These are phyloP conservation scores for Scolopax rusticola DNA, from an alignment of 2,797 vertebrate genomes.

Conservation along the genomic window DNA sequence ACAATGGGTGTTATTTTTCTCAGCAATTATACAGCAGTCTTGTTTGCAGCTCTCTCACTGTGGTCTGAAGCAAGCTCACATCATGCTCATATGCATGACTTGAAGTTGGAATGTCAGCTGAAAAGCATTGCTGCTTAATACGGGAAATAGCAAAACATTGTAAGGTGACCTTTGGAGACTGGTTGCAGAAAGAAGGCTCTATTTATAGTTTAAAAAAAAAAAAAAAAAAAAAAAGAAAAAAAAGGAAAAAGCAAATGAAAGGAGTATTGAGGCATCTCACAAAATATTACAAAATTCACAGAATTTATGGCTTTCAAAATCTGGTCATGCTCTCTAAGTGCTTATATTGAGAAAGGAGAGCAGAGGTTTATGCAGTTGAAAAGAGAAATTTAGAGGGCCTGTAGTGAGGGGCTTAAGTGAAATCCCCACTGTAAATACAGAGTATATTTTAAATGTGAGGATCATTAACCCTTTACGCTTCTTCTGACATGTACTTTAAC, in stretches of 20 bases:
- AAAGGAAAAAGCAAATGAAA: not conserved
- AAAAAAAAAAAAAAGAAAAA: not conserved
- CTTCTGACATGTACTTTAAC: conserved; percentile 41
- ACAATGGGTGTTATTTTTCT: conserved; percentile 36
- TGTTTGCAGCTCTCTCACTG: conserved; percentile 52
- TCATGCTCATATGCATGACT: conserved; percentile 71
- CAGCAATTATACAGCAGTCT: conserved; percentile 5
- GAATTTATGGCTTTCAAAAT: conserved; percentile 6
- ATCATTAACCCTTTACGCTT: conserved; percentile 1
- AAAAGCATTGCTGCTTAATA: conserved; percentile 70
- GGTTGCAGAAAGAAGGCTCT: conserved; percentile 21
- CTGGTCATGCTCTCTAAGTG: not conserved
- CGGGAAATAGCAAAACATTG: conserved; percentile 46
- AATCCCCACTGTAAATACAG: conserved; percentile 42
- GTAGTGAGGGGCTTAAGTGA: not conserved
- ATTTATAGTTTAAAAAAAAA: not conserved
- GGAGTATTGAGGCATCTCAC: not conserved
- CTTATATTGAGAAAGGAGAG: not conserved
- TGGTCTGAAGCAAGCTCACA: conserved; percentile 51
- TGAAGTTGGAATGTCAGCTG: conserved; percentile 71
- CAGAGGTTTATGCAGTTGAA: not conserved
- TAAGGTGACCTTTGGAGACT: conserved; percentile 64
- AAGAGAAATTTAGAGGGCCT: not conserved
- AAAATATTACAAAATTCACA: not conserved
- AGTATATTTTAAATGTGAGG: conserved; percentile 33